Conservation (phyloP, 1,140 invertebrate species). For the Brachionus rotundiformis region DNA sequence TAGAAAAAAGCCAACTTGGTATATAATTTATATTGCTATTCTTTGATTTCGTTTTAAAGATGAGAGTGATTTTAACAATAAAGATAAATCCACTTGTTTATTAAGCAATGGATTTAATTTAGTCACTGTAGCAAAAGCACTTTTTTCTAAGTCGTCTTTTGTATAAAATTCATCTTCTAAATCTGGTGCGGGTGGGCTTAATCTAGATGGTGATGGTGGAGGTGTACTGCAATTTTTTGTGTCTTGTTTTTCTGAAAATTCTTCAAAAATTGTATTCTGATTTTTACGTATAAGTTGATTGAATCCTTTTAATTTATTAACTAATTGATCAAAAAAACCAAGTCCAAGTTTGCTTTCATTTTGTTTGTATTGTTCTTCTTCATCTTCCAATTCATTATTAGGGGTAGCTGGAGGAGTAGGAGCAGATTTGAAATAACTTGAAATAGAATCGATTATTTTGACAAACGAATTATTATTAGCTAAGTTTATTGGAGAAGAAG, state of each 20-base stretch:
- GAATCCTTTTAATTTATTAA: conserved; percentile 24
- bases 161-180: neutral
- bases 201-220: conserved; percentile 29
- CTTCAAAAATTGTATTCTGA: neutral
- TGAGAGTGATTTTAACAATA: conserved; percentile 17
- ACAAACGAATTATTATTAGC: neutral
- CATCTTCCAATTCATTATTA: neutral
- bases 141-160: conserved; percentile 38
- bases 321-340: conserved; percentile 40
- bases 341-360: neutral
- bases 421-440: conserved; percentile 40
- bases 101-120: conserved; percentile 29
- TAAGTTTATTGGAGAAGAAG: conserved; percentile 27
- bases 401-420: conserved; percentile 40
- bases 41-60: conserved; percentile 28
- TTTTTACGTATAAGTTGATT: neutral
- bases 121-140: neutral
- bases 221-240: neutral
- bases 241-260: neutral
- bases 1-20: neutral
- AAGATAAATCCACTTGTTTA: conserved; percentile 26
- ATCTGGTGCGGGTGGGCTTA: neutral
- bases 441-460: conserved; percentile 26
- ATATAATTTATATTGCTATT: neutral
- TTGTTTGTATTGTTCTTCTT: neutral